These are phyloP conservation scores for Drosophila atripex DNA, from an alignment of 2,888 invertebrate genomes.

Conservation along the genomic window DNA sequence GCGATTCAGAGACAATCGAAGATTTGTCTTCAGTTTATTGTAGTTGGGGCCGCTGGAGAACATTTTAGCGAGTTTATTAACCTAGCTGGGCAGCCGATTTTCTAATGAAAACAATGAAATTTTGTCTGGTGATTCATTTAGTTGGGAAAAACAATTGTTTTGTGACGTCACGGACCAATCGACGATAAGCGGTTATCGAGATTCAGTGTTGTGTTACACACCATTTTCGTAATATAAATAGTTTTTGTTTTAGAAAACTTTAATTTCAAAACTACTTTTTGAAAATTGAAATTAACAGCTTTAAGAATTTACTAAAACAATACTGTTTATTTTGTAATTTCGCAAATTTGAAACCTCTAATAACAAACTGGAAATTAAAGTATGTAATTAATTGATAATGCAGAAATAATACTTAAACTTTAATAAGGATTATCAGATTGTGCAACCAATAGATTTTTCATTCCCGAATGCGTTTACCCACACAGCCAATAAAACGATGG, in stretches of 20 bases:
- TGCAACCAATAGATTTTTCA: neutral
- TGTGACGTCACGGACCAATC: slow-evolving; percentile 59
- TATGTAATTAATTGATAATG: no score
- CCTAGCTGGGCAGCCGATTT: slow-evolving; percentile 18
- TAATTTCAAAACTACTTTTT: neutral
- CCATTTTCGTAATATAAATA: neutral
- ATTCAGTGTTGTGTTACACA: neutral
- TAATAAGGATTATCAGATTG: neutral
- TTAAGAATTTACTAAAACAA: no score
- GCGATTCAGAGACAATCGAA: slow-evolving; percentile 96
- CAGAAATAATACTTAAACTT: neutral
- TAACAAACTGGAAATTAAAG: neutral
- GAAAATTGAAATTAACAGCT: neutral
- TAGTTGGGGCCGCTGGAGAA: slow-evolving; percentile 97
- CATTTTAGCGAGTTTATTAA: slow-evolving; percentile 85
- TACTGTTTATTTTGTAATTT: no score
- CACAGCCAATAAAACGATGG: neutral
- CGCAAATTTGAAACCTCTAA: no score
- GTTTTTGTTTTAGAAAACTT: neutral
- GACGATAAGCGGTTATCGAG: neutral
- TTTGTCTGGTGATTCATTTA: slow-evolving; percentile 58
- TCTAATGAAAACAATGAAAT: slow-evolving; percentile 25
- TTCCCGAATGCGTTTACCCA: neutral
- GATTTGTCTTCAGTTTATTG: slow-evolving; percentile 97
- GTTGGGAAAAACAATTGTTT: slow-evolving; percentile 56